Conservation (phyloP, 2,797 vertebrate species). For the Rhinella marina region DNA sequence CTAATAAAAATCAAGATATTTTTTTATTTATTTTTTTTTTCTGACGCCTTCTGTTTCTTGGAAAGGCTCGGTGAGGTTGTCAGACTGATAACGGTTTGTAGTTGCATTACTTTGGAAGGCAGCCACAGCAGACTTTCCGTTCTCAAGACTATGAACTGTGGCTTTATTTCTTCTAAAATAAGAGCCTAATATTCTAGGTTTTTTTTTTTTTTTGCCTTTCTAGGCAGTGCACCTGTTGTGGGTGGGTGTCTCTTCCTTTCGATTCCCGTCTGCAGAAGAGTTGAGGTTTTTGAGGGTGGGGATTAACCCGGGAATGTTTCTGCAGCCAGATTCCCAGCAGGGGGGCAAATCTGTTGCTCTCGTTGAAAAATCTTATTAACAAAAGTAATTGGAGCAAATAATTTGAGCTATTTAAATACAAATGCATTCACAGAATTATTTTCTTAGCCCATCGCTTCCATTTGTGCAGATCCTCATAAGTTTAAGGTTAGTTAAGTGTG, state of each 20-base stretch:
- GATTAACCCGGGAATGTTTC: neutral
- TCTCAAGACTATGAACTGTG: neutral
- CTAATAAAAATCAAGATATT: neutral
- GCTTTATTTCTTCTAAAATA: neutral
- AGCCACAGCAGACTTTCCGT: neutral
- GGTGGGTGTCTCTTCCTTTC: neutral
- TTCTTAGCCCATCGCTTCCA: neutral
- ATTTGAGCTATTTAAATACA: slow-evolving; percentile 16
- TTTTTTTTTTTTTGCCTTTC: neutral
- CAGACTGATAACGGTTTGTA: neutral
- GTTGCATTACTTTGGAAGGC: neutral
- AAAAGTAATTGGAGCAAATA: slow-evolving; percentile 45
- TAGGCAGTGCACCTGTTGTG: neutral
- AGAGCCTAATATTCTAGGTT: neutral
- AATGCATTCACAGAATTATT: neutral
- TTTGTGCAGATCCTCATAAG: too few species aligned
- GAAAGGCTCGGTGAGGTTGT: neutral
- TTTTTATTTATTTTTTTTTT: too few species aligned
- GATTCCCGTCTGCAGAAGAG: neutral
- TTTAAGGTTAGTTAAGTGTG: too few species aligned
- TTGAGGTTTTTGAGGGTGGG: neutral
- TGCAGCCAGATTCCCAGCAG: slow-evolving; percentile 9
- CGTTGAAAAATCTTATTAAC: slow-evolving; percentile 19
- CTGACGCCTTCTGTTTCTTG: neutral
- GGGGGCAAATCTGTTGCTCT: slow-evolving; percentile 6